phyloP scores from a whole-genome alignment of 2,113 vertebrate genomes.

The Loxodonta africana region DNA sequence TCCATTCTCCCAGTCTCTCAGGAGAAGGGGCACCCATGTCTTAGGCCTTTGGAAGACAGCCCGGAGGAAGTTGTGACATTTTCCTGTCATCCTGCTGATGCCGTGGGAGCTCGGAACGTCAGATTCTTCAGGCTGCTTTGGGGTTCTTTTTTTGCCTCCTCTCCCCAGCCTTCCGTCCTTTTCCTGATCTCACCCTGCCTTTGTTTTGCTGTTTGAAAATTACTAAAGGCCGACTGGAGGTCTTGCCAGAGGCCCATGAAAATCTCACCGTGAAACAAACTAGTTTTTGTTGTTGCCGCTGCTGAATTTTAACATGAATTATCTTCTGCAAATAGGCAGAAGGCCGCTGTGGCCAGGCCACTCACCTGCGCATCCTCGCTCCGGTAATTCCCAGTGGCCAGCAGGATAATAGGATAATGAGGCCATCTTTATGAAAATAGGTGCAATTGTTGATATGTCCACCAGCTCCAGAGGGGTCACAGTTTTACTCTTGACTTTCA shows the following conservation, averaged over 20 bases:
- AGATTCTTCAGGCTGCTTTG: background rate
- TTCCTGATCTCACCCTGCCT: background rate
- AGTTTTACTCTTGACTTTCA: conserved; percentile 67
- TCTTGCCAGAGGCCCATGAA: background rate
- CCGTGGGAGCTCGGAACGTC: background rate
- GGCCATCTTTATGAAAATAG: conserved; percentile 54
- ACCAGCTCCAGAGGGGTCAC: fast-evolving
- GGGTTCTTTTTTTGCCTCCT: background rate
- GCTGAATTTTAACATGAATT: conserved; percentile 24
- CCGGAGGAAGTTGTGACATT: background rate
- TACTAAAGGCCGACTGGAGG: background rate
- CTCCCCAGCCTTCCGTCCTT: background rate
- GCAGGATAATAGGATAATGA: fast-evolving
- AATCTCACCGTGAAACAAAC: background rate
- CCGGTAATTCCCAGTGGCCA: background rate
- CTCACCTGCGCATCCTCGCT: background rate
- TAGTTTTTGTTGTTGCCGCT: conserved; percentile 11
- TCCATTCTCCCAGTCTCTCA: background rate
- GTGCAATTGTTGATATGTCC: background rate
- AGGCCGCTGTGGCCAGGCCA: background rate
- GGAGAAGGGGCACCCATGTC: background rate
- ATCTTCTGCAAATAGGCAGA: background rate
- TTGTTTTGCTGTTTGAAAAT: conserved; percentile 40
- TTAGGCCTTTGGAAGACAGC: background rate
- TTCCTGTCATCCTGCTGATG: background rate